Conservation (phyloP, 2,888 invertebrate species). For the Mesorhabditis sp. region DNA sequence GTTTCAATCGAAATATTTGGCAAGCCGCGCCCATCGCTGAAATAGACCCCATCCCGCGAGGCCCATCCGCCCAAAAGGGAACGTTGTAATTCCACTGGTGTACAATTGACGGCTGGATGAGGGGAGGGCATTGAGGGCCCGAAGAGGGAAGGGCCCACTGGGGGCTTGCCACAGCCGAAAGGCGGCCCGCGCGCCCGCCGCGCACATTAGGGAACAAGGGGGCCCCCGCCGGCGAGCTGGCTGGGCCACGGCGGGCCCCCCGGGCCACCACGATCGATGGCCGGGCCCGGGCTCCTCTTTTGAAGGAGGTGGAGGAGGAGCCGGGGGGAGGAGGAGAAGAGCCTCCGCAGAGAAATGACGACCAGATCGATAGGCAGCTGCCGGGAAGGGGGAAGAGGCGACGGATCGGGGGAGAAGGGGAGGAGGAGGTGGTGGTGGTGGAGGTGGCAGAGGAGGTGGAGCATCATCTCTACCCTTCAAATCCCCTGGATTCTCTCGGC, state of each 20-base stretch:
- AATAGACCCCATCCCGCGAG: too few relatives aligned
- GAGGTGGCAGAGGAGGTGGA: slow-evolving; percentile 7
- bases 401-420: slow-evolving; percentile 14
- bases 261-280: slow-evolving; percentile 9
- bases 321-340: slow-evolving; percentile 8
- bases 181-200: slow-evolving; percentile 6
- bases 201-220: slow-evolving; percentile 7
- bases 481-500: too few relatives aligned
- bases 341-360: slow-evolving; percentile 7
- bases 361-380: slow-evolving; percentile 15
- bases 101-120: too few relatives aligned
- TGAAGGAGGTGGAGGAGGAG: slow-evolving; percentile 7
- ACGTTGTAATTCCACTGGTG: too few relatives aligned
- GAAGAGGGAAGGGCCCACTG: too few relatives aligned
- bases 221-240: not conserved
- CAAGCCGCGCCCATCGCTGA: too few relatives aligned
- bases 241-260: not conserved
- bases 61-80: too few relatives aligned
- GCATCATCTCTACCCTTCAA: not conserved
- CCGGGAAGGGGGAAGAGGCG: slow-evolving; percentile 13
- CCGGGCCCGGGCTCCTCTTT: slow-evolving; percentile 13
- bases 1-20: too few relatives aligned
- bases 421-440: slow-evolving; percentile 6
- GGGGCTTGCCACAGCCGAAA: too few relatives aligned
- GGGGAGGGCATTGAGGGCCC: too few relatives aligned